Evolutionary conservation across 2,888 invertebrate genomes (phyloP), one percentile per base, ranked within the genome.

Genomic region (Germaria angustata): DNA sequence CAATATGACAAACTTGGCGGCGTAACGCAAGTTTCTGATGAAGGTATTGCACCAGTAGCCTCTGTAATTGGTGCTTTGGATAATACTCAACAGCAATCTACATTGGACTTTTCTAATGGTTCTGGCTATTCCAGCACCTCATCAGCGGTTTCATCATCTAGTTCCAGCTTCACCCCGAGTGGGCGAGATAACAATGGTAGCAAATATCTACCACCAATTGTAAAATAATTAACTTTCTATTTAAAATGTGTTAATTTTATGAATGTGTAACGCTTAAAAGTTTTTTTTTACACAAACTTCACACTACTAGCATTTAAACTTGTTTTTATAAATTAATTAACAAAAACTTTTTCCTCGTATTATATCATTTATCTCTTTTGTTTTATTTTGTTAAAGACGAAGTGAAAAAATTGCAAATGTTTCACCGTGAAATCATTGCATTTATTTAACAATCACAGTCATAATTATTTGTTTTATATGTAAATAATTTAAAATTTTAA

Each of bases 1-100:
- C 90, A 91, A 90, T 91, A 90, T 77, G 91, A 91, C 84, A 86
- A 90, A 71, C 87, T 91, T 44, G 91, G 91, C 22, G 91, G 91
- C 41, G 89, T 90, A 2, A 88, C 90, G 9, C 88, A 89, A 68
- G 75, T 90, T 6, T 90, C 90, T 2, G 90, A 91, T 84, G 91
- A 91, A 84, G 91, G 91, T 24, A 79, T 91, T 34, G 90, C 91
- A 2, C 90, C 90, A 8, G 87, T 91, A 7, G 87, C 90, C 20
- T 91, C 91, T 0, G 90, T 90, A 0, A 88, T 90, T 76, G 90
- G 90, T 13, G 81, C 89, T 0, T 77, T 90, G 53, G 88, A 89
- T 61, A 86, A 85, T 15, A 86, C 79, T 55, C 28, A 72, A 71
- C 3, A 17, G 63, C 4, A 20, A 20, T 6, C 41, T 1, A 1